Evolutionary conservation across 2,797 vertebrate species (phyloP), one percentile per base, ranked within the genome.

Genomic region (Ibycter americanus): DNA sequence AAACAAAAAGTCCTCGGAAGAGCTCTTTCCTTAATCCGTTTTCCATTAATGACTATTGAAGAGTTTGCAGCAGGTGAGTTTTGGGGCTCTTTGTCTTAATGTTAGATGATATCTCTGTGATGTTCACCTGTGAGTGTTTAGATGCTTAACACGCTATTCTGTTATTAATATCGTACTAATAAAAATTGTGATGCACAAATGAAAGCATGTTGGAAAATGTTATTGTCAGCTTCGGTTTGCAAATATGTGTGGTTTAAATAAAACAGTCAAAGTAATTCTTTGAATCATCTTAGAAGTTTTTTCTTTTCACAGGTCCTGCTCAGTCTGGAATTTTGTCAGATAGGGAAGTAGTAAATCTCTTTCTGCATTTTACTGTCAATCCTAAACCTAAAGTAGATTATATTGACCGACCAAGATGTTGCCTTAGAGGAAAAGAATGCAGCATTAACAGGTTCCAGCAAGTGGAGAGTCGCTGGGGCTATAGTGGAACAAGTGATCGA

Each of bases 391-490:
- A 99, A 18, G 99, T 99, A 56, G 99, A 99, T 58, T 99, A 99
- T 96, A 99, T 99, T 63, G 99, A 99, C 96, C 98, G 99, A 56
- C 99, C 99, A 5, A 98, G 99, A 61, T 99, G 99, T 97, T 99
- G 99, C 97, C 99, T 99, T 87, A 98, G 99, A 13, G 99, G 99
- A 58, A 99, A 99, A 95, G 99, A 99, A 90, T 99, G 99, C 97
- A 99, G 99, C 98, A 99, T 99, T 97, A 99, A 98, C 9, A 98
- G 99, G 59, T 99, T 99, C 92, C 99, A 99, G 86, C 99, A 99
- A 96, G 99, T 99, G 91, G 99, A 99, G 98, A 99, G 99, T 95
- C 99, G 99, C 86, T 99, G 99, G 99, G 99, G 99, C 58, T 99
- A 99, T 97, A 99, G 99, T 6, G 99, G 99, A 58, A 99, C 99